These are phyloP conservation scores for Oedothorax gibbosus DNA, from an alignment of 1,140 invertebrate species.

Conservation along the genomic window DNA sequence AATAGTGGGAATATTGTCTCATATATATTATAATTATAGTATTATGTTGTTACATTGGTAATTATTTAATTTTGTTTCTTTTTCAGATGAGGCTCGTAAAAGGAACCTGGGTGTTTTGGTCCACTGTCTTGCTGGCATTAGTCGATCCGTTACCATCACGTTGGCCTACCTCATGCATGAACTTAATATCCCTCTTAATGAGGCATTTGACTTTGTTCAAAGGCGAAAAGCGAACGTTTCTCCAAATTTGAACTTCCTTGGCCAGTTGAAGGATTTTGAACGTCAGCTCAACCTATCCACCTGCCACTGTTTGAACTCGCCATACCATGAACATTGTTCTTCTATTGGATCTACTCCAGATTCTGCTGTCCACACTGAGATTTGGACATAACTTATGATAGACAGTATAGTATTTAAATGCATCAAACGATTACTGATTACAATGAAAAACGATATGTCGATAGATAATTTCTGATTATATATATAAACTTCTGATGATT, in stretches of 20 bases:
- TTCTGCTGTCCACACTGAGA: constrained; percentile 21
- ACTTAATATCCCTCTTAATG: constrained; percentile 83
- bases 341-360: constrained; percentile 27
- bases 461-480: too few species aligned
- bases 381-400: constrained; percentile 20
- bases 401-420: too few species aligned
- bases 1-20: too few species aligned
- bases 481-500: too few species aligned
- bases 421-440: too few species aligned
- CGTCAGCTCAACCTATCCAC: constrained; percentile 64
- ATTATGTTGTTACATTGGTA: background rate
- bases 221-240: constrained; percentile 88
- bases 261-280: constrained; percentile 92
- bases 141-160: constrained; percentile 91
- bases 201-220: constrained; percentile 91
- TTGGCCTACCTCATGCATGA: constrained; percentile 95
- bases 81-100: constrained; percentile 87
- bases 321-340: background rate
- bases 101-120: constrained; percentile 84
- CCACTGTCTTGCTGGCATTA: constrained; percentile 96
- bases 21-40: background rate
- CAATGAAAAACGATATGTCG: too few species aligned
- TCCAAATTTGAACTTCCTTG: constrained; percentile 98
- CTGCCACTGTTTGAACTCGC: constrained; percentile 5
- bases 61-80: constrained; percentile 40